phyloP scores from a whole-genome alignment of 2,888 invertebrate species.

The Drosophila acutilabella region DNA sequence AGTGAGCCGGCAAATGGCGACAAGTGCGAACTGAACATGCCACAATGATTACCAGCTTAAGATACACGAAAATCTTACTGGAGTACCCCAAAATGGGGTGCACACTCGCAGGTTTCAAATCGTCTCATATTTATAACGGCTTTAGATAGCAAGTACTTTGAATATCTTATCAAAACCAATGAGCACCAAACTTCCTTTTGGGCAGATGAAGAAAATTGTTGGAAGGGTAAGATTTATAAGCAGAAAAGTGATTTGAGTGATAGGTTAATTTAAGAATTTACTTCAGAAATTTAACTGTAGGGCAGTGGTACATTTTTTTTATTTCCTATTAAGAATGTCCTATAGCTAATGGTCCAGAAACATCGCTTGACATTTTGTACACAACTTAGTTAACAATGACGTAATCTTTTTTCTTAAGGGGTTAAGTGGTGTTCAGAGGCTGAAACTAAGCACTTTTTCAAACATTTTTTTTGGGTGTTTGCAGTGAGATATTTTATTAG shows the following conservation, averaged over 20 bases:
- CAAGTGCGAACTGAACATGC: conserved; percentile 72
- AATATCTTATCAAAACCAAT: conserved; percentile 37
- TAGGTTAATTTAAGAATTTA: background rate
- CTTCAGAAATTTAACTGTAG: background rate
- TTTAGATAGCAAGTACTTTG: conserved; percentile 12
- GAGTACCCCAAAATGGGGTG: conserved; percentile 41
- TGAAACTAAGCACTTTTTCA: no score
- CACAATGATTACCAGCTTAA: conserved; percentile 70
- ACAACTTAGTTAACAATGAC: no score
- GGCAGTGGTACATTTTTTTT: no score
- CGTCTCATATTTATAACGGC: conserved; percentile 6
- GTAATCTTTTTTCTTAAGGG: no score
- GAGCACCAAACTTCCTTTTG: background rate
- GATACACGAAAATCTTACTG: conserved; percentile 48
- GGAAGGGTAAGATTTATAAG: background rate
- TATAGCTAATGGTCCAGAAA: no score
- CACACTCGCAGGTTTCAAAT: conserved; percentile 28
- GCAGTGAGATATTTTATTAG: no score
- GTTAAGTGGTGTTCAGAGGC: no score
- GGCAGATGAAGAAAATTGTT: background rate
- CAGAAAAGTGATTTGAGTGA: background rate
- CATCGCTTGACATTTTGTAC: no score
- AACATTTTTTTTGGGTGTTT: no score
- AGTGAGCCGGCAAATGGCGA: conserved; percentile 78
- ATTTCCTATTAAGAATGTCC: no score